These are phyloP conservation scores for human DNA, from an alignment of 2,113 vertebrate genomes.

Conservation along the genomic window GRCh38 chr21:18524001-18524500, in stretches of 20 bases:
- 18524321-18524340: background rate
- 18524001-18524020: constrained; percentile 53
- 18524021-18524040: constrained; percentile 76
- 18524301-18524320: background rate
- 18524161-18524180: background rate
- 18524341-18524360: background rate
- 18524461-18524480: background rate
- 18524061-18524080: constrained; percentile 53
- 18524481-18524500: constrained; percentile 14
- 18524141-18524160: background rate
- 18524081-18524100: constrained; percentile 21
- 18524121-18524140: background rate
- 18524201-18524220: background rate
- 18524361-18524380: background rate
- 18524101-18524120: background rate
- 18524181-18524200: background rate
- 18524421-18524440: constrained; percentile 30
- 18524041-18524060: constrained; percentile 60
- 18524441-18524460: background rate
- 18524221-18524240: background rate
- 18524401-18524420: constrained; percentile 28
- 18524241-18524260: background rate
- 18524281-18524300: background rate
- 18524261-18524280: background rate
- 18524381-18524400: background rate